Base-by-base conservation (phyloP, 2,888 invertebrate genomes). In the Leistus spinibarbis region DNA sequence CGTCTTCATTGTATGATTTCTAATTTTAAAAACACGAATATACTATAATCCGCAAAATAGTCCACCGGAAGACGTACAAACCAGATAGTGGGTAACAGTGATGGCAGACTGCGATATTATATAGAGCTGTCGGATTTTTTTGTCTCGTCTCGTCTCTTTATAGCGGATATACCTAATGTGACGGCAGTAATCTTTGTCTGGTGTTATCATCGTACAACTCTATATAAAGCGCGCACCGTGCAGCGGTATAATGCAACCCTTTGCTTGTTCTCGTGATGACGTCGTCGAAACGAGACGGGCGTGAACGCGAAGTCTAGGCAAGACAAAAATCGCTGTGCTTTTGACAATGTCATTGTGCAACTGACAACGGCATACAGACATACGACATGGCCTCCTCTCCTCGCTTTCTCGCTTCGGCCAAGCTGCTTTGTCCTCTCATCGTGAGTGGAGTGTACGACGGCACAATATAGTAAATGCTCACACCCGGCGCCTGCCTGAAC, bases 261-360 rank as follows among this genome's bases (percentile, higher is more conserved):
- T 60, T 60, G 40, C 40, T 19, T 60, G 22, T 60, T 60, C 60
- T 10, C 22, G 19, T 22, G 60, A 60, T 60, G 60, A 60, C 22
- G 60, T 20, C 60, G 22, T 60, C 20, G 22, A 60, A 20, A 60
- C 60, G 60, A 60, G 60, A 22, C 60, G 17, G 60, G 17, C 60
- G 60, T 40, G 40, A 40, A 40, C 40, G 40, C 13, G 13, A 40
- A 24, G 24, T 24, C 7, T 3, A 24, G 24, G 24, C 40, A 40
- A 60, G 60, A 60, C 60, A 60, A 60, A 60, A 60, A 60, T 60
- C 60, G 60, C 60, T 60, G 60, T 60, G 60, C 60, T 19, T 60
- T 19, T 60, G 19, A 60, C 60, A 60, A 60, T 60, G 60, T 60
- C 60, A 60, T 60, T 60, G 60, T 60, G 19, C 20, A 60, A 22